These are phyloP conservation scores for Agrotis segetum DNA, from an alignment of 2,888 invertebrate genomes.

Conservation along the genomic window DNA sequence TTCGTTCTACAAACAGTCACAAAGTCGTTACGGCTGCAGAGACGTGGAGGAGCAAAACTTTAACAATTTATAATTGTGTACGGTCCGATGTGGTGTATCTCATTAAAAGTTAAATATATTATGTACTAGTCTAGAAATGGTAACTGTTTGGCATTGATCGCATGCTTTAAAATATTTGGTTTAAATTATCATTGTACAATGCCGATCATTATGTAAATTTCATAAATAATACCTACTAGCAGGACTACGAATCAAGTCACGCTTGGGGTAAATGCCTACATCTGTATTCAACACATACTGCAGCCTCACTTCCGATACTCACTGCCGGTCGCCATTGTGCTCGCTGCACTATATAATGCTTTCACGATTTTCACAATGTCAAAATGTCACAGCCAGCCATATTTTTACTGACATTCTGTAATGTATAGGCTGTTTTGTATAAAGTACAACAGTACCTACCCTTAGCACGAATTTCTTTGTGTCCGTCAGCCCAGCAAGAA, in stretches of 20 bases:
- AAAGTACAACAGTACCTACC: background rate
- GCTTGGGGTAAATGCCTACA: background rate
- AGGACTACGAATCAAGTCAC: background rate
- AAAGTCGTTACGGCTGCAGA: conserved; percentile 17
- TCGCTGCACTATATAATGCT: conserved; percentile 43
- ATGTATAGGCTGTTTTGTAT: background rate
- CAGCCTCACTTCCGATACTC: conserved; percentile 43
- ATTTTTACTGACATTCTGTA: background rate
- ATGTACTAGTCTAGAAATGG: background rate
- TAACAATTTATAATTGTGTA: background rate
- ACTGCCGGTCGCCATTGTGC: conserved; percentile 41
- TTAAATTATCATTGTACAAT: too few species aligned
- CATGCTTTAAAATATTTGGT: background rate
- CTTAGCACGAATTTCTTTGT: too few species aligned
- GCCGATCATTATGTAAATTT: background rate
- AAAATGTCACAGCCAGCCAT: conserved; percentile 48
- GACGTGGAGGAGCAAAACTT: background rate
- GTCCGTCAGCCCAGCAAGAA: too few species aligned
- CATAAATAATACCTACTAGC: background rate
- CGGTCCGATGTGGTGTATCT: conserved; percentile 6
- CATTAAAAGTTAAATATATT: conserved; percentile 19
- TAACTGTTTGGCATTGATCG: too few species aligned
- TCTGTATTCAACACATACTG: conserved; percentile 2
- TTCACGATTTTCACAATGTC: conserved; percentile 55
- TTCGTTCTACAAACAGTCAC: conserved; percentile 36